These are phyloP conservation scores for Agrotis segetum DNA, from an alignment of 2,888 invertebrate species.

Conservation along the genomic window DNA sequence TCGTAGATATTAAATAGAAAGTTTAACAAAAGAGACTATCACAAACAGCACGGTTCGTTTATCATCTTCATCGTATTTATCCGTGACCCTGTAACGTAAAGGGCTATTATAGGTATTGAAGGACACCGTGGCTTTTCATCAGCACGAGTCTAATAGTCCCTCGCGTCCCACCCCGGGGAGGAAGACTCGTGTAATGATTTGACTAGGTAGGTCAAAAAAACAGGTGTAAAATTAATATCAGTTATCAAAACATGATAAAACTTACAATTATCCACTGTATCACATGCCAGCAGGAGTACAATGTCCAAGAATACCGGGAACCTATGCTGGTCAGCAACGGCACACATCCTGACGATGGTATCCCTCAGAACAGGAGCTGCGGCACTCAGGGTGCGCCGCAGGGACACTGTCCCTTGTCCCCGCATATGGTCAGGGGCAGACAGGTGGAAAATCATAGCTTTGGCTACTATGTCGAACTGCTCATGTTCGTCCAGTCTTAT, in stretches of 20 bases:
- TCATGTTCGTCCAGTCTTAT: constrained; percentile 76
- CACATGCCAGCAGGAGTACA: constrained; percentile 76
- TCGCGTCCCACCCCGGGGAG: too few relatives aligned
- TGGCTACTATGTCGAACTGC: constrained; percentile 75
- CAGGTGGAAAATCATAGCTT: constrained; percentile 78
- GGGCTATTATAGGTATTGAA: too few relatives aligned
- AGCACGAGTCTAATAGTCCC: too few relatives aligned
- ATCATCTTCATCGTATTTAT: constrained; percentile 7
- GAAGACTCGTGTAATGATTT: too few relatives aligned
- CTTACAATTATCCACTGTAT: constrained; percentile 79
- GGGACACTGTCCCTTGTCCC: constrained; percentile 55
- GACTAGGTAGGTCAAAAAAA: too few relatives aligned
- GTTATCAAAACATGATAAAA: constrained; percentile 3
- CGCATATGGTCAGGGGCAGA: constrained; percentile 71
- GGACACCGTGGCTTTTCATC: too few relatives aligned
- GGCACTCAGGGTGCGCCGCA: constrained; percentile 69
- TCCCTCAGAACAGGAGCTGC: constrained; percentile 73
- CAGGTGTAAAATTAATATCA: not conserved
- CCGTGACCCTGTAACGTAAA: too few relatives aligned
- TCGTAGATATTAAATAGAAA: constrained; percentile 29
- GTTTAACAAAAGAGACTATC: constrained; percentile 15
- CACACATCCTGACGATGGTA: constrained; percentile 77
- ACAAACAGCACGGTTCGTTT: constrained; percentile 20
- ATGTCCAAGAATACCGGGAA: constrained; percentile 77
- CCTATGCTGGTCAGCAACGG: constrained; percentile 69